phyloP scores from a whole-genome alignment of 1,140 invertebrate genomes.

The Orius insidiosus region DNA sequence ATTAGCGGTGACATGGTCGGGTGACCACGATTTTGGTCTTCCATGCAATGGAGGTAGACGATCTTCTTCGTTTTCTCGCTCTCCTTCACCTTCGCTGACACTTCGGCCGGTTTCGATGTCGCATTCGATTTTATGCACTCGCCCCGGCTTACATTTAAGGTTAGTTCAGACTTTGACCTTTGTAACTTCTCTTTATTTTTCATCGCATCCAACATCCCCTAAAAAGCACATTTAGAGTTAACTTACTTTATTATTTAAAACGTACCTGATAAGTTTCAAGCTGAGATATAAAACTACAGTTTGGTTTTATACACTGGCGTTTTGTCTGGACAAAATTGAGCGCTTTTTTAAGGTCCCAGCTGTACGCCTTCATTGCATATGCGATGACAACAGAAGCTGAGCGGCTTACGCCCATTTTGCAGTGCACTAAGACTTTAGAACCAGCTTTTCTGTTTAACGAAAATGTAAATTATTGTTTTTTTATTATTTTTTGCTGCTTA shows the following conservation, averaged over 20 bases:
- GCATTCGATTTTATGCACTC: constrained; percentile 30
- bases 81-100: constrained; percentile 26
- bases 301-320: constrained; percentile 86
- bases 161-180: constrained; percentile 86
- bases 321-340: constrained; percentile 78
- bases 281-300: constrained; percentile 83
- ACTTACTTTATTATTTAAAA: not conserved
- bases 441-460: constrained; percentile 44
- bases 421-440: constrained; percentile 89
- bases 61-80: constrained; percentile 20
- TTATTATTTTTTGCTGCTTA: constrained; percentile 24
- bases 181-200: constrained; percentile 84
- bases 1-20: constrained; percentile 41
- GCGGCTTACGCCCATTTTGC: constrained; percentile 97
- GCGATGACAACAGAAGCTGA: constrained; percentile 96
- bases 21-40: constrained; percentile 67
- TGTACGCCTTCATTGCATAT: constrained; percentile 94
- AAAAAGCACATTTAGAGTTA: too few species aligned
- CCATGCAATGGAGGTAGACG: constrained; percentile 20
- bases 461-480: not conserved
- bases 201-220: constrained; percentile 88
- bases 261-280: constrained; percentile 76
- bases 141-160: constrained; percentile 47
- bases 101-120: constrained; percentile 28
- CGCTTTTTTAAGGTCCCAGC: constrained; percentile 80